Percentiles rank a stretch among this genome's conserved stretches.
phyloP scores from a whole-genome alignment of 2,797 vertebrate species.

The Emys orbicularis region DNA sequence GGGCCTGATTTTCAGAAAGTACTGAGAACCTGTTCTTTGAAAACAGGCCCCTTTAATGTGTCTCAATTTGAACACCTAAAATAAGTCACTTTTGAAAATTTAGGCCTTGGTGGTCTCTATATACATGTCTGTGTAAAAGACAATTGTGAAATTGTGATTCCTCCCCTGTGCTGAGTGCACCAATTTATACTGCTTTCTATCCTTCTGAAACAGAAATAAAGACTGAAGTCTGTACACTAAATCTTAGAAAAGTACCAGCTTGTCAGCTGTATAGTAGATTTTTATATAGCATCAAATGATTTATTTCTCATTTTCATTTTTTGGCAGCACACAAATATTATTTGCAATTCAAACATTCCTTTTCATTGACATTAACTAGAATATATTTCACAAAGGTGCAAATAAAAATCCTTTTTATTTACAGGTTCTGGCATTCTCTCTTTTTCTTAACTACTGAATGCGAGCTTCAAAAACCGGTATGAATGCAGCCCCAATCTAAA shows the following conservation, averaged over 20 bases:
- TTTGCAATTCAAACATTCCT: conserved; percentile 13
- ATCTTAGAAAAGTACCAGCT: neutral
- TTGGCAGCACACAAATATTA: neutral
- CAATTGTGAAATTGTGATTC: neutral
- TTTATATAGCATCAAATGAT: neutral
- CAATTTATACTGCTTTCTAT: neutral
- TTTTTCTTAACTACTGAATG: neutral
- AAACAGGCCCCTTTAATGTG: neutral
- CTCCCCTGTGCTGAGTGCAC: neutral
- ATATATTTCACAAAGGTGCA: neutral
- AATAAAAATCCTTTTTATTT: neutral
- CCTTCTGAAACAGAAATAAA: conserved; percentile 20
- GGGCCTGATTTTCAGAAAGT: conserved; percentile 14
- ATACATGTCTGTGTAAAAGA: conserved; percentile 16
- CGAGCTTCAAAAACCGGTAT: conserved; percentile 5
- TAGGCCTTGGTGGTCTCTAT: neutral
- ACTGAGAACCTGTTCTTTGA: neutral
- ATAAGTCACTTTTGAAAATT: neutral
- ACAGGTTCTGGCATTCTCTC: neutral
- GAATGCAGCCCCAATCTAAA: neutral
- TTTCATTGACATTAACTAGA: conserved; percentile 9
- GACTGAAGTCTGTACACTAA: neutral
- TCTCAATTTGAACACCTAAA: neutral
- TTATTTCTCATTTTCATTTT: neutral
- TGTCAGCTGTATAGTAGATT: conserved; percentile 15